Percentiles rank a stretch among this genome's conserved stretches.
Conservation (phyloP, 2,888 invertebrate species). For the Drosophila eohydei region DNA sequence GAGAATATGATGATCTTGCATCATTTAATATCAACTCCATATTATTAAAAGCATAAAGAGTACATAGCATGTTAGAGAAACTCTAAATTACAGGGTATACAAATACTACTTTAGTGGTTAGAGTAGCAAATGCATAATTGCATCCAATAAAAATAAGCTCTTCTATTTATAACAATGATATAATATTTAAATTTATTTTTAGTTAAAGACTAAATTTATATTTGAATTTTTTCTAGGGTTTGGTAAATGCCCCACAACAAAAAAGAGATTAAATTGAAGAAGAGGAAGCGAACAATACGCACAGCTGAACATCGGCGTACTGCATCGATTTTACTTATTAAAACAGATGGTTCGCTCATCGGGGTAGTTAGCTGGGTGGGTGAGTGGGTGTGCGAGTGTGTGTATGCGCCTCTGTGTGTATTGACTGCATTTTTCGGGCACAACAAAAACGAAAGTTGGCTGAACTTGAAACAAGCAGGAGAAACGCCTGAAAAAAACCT, state of each 20-base stretch:
- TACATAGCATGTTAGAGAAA: neutral
- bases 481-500: slow-evolving; percentile 30
- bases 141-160: neutral
- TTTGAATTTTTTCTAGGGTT: neutral
- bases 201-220: neutral
- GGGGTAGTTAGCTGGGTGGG: slow-evolving; percentile 29
- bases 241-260: neutral
- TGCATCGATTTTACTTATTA: slow-evolving; percentile 18
- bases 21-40: neutral
- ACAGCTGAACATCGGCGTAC: slow-evolving; percentile 55
- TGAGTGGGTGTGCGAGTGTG: slow-evolving; percentile 12
- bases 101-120: neutral
- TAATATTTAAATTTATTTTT: slow-evolving; percentile 1
- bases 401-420: slow-evolving; percentile 16
- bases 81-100: neutral
- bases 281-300: neutral
- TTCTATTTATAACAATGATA: neutral
- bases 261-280: slow-evolving; percentile 4
- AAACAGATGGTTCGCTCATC: slow-evolving; percentile 56
- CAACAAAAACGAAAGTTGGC: slow-evolving; percentile 77
- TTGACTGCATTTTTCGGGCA: slow-evolving; percentile 61
- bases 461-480: slow-evolving; percentile 67
- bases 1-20: too few relatives aligned
- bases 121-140: neutral
- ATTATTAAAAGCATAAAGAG: neutral